Percentiles rank a stretch among this genome's conserved stretches.
phyloP scores from a whole-genome alignment of 37 sponge, comb jelly and placozoan genomes.

The Trichoplax adhaerens region DNA sequence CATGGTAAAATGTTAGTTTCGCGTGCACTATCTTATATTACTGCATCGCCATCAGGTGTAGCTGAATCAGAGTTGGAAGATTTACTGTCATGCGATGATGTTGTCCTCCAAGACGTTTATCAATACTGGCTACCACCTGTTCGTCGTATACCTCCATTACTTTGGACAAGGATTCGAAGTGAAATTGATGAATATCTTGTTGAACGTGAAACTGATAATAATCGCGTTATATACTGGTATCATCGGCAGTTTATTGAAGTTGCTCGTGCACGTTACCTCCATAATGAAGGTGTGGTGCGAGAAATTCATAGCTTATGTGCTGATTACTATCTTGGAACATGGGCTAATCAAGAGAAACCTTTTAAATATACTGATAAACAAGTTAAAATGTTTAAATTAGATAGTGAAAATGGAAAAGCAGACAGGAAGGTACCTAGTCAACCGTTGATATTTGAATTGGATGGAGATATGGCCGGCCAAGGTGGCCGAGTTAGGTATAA shows the following conservation, averaged over 20 bases:
- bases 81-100: conserved; percentile 18
- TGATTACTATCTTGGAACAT: conserved; percentile 25
- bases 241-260: conserved; percentile 46
- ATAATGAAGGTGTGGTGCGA: not conserved
- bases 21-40: conserved; percentile 26
- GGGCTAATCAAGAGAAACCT: conserved; percentile 1
- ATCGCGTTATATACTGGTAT: conserved; percentile 31
- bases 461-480: no score
- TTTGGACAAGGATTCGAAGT: conserved; percentile 34
- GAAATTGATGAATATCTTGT: conserved; percentile 25
- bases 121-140: conserved; percentile 50
- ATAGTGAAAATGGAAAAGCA: no score
- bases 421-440: no score
- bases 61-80: conserved; percentile 53
- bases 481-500: no score
- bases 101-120: conserved; percentile 39
- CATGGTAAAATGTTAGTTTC: conserved; percentile 22
- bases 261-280: conserved; percentile 26
- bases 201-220: conserved; percentile 24
- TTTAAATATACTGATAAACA: no score
- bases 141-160: conserved; percentile 25
- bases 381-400: no score
- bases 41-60: conserved; percentile 37
- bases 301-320: conserved; percentile 14
- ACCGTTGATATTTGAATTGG: no score